These are phyloP conservation scores for Natator depressus DNA, from an alignment of 2,113 vertebrate genomes.

Conservation along the genomic window DNA sequence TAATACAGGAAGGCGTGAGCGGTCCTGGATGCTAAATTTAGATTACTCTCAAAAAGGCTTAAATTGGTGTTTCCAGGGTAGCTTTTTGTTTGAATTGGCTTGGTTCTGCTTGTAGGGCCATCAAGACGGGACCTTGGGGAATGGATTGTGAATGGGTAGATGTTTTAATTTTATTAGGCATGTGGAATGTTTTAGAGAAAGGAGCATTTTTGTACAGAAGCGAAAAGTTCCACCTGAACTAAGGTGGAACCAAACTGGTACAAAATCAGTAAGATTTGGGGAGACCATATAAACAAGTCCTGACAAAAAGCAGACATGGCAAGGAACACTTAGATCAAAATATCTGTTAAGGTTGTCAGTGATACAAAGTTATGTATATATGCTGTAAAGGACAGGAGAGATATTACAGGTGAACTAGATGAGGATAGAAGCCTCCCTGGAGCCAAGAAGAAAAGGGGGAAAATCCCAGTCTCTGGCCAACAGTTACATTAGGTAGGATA, in stretches of 20 bases:
- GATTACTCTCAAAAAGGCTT: neutral
- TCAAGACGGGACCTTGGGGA: neutral
- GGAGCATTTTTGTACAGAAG: neutral
- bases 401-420: rapidly evolving
- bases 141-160: neutral
- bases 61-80: neutral
- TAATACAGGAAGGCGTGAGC: neutral
- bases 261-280: neutral
- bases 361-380: neutral
- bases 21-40: neutral
- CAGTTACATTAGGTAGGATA: neutral
- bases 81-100: neutral
- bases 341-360: no score
- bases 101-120: neutral
- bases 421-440: rapidly evolving
- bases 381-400: neutral
- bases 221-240: neutral
- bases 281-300: no score
- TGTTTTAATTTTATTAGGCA: neutral
- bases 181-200: neutral
- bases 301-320: no score
- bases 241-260: neutral
- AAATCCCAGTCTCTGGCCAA: rapidly evolving
- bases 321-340: no score
- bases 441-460: neutral